A percentile compares a stretch with the other conserved stretches of the same genome.
These are phyloP conservation scores for Hylaeus anthracinus DNA, from an alignment of 1,140 invertebrate genomes.

Conservation along the genomic window DNA sequence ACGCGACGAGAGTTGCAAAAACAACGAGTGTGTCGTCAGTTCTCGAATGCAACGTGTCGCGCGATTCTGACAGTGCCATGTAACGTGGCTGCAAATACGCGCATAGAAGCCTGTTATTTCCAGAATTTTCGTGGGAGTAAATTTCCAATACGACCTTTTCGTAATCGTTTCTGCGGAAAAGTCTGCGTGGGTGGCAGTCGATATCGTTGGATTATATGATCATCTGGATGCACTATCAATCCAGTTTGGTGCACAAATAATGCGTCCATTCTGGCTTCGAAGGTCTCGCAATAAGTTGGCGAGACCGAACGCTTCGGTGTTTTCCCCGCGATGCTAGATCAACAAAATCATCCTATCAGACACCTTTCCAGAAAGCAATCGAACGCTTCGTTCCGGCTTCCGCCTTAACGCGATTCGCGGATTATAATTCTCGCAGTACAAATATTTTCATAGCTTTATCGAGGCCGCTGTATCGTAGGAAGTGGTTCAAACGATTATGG, in stretches of 20 bases:
- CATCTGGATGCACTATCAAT: conserved; percentile 9
- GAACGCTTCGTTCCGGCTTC: not conserved
- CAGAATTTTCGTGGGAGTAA: conserved; percentile 34
- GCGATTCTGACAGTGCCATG: not conserved
- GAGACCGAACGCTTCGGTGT: not conserved
- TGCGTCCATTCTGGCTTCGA: not conserved
- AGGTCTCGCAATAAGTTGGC: not conserved
- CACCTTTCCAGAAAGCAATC: not conserved
- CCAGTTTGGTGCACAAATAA: conserved; percentile 17
- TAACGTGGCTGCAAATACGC: not conserved
- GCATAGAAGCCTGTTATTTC: conserved; percentile 24
- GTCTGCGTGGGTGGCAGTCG: conserved; percentile 22
- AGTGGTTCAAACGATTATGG: conserved; percentile 1
- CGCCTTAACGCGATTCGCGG: not conserved
- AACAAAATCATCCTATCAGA: not conserved
- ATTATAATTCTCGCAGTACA: not conserved
- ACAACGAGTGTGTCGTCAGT: not conserved
- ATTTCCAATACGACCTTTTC: conserved; percentile 42
- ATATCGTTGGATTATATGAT: conserved; percentile 9
- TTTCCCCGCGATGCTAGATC: not conserved
- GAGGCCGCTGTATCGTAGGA: not conserved
- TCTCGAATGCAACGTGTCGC: not conserved
- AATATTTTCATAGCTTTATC: conserved; percentile 6
- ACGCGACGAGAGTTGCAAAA: not conserved
- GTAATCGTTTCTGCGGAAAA: conserved; percentile 11